Conservation (phyloP, 2,888 invertebrate species). For the Archips crataeganus region DNA sequence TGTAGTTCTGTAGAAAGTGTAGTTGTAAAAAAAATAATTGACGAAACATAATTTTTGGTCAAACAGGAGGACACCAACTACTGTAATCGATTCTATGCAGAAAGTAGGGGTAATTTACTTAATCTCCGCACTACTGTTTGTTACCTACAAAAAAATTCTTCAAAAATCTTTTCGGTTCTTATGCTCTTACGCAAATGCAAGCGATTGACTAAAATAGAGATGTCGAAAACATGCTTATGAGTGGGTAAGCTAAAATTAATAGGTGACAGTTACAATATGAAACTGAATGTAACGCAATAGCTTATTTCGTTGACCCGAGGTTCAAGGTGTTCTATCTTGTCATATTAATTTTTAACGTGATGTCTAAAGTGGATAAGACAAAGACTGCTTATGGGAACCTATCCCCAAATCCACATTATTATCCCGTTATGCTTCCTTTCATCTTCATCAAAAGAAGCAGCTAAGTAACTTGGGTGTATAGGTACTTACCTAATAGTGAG, state of each 20-base stretch:
- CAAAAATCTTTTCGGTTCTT: not conserved
- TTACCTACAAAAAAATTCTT: too few species aligned
- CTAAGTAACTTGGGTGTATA: not conserved
- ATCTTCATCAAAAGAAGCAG: not conserved
- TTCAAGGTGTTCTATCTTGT: slow-evolving; percentile 2
- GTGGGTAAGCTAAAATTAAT: slow-evolving; percentile 6
- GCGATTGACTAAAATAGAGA: not conserved
- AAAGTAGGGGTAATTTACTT: too few species aligned
- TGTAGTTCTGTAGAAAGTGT: too few species aligned
- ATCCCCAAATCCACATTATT: not conserved
- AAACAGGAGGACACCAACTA: too few species aligned
- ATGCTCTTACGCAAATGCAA: not conserved
- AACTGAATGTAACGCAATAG: slow-evolving; percentile 3
- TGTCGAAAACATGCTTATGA: not conserved
- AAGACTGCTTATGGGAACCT: not conserved
- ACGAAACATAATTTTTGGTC: too few species aligned
- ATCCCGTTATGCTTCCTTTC: not conserved
- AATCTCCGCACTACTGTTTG: too few species aligned
- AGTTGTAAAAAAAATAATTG: too few species aligned
- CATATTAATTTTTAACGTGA: not conserved
- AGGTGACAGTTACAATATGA: slow-evolving; percentile 1
- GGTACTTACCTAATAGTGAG: not conserved
- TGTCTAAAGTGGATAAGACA: not conserved
- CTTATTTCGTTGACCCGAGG: not conserved
- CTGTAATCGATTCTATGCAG: too few species aligned